Conservation (phyloP, 2,888 invertebrate species). For the Imbricaverruca yamaguchii region DNA sequence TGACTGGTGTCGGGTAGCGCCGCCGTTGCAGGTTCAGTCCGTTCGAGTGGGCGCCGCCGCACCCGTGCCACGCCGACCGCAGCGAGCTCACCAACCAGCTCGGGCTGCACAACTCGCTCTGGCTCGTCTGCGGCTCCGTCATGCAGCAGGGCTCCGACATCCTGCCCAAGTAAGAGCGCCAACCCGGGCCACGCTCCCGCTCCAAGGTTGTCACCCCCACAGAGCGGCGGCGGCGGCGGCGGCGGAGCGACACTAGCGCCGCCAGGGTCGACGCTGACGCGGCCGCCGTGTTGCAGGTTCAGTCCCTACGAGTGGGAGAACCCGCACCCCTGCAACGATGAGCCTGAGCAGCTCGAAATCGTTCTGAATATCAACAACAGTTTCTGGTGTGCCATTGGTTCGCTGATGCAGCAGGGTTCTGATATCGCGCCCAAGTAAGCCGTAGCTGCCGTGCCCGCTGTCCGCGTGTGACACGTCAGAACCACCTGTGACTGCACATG, state of each 20-base stretch:
- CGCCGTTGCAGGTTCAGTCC: conserved; percentile 59
- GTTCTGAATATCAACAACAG: conserved; percentile 45
- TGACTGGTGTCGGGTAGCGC: conserved; percentile 39
- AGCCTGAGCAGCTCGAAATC: conserved; percentile 45
- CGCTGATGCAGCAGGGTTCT: conserved; percentile 46
- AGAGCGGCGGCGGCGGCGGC: too few species aligned
- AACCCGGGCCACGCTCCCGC: not conserved
- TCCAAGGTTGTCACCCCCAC: not conserved
- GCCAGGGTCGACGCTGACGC: not conserved
- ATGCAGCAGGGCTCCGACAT: conserved; percentile 81
- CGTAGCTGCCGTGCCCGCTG: too few species aligned
- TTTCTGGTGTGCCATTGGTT: conserved; percentile 49
- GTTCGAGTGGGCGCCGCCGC: conserved; percentile 80
- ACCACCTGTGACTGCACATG: not conserved
- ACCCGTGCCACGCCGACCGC: conserved; percentile 73
- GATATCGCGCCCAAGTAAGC: conserved; percentile 42
- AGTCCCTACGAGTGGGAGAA: conserved; percentile 48
- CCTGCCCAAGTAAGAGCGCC: conserved; percentile 61
- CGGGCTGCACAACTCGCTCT: conserved; percentile 70
- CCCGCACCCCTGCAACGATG: conserved; percentile 41
- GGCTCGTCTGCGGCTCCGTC: conserved; percentile 77
- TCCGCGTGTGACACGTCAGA: not conserved
- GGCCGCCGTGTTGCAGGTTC: conserved; percentile 37
- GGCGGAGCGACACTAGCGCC: too few species aligned
- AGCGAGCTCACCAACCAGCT: conserved; percentile 75